phyloP scores from a whole-genome alignment of 2,113 vertebrate species.

The Oreocharis arfaki region DNA sequence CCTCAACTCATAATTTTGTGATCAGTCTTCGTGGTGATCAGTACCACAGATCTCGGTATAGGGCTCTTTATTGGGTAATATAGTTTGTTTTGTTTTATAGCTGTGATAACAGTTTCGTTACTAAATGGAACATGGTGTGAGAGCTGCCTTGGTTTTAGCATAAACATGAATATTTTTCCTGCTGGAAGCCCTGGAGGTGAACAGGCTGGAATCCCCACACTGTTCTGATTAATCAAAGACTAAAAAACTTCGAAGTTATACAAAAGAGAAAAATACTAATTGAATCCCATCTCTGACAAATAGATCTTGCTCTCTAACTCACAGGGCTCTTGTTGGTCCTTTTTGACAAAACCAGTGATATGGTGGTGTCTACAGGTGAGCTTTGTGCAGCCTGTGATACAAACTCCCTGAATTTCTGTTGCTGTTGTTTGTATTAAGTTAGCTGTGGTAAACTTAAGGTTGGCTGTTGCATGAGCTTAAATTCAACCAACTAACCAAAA shows the following conservation, averaged over 20 bases:
- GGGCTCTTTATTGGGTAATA: background rate
- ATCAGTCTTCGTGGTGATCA: background rate
- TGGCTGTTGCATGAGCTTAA: background rate
- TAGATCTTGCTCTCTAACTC: fast-evolving
- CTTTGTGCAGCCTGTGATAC: background rate
- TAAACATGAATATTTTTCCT: background rate
- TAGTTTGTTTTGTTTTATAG: background rate
- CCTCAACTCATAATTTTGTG: background rate
- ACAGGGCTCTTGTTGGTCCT: background rate
- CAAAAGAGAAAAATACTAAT: background rate
- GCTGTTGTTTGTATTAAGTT: background rate
- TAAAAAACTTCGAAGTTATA: background rate
- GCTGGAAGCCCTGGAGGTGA: background rate
- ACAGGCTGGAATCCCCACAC: background rate
- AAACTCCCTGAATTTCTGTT: fast-evolving
- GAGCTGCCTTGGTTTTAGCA: background rate
- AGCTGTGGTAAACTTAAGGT: background rate
- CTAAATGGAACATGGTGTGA: background rate
- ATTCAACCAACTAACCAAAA: background rate
- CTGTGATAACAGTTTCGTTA: background rate
- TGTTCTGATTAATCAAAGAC: background rate
- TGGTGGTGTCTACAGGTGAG: background rate
- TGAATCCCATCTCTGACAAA: background rate
- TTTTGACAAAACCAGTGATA: background rate
- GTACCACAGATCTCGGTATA: background rate